These are phyloP conservation scores for Ptychochromis oligacanthus DNA, from an alignment of 2,113 vertebrate genomes.

Conservation along the genomic window DNA sequence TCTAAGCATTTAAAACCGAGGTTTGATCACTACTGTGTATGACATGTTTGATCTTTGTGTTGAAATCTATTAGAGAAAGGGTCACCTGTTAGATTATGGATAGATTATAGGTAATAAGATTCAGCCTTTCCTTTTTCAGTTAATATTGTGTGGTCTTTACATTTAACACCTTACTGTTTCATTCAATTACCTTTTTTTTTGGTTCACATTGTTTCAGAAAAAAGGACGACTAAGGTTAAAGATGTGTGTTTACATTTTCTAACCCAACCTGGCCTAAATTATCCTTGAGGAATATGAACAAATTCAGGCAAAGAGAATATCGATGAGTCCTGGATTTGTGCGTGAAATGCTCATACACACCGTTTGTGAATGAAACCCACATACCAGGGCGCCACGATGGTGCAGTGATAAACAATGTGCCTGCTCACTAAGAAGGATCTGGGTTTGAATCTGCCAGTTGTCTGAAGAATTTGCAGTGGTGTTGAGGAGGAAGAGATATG, in stretches of 20 bases:
- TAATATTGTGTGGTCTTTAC: neutral
- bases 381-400: neutral
- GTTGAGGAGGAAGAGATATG: no score
- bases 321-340: neutral
- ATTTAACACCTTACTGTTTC: no score
- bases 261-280: no score
- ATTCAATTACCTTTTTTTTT: no score
- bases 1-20: neutral
- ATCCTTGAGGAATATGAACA: no score
- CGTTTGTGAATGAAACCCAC: neutral
- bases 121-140: neutral
- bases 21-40: neutral
- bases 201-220: neutral
- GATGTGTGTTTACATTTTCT: neutral
- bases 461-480: neutral
- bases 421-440: rapidly evolving
- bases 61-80: neutral
- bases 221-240: rapidly evolving
- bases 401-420: rapidly evolving
- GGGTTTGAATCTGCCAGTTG: neutral
- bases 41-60: neutral
- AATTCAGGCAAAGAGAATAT: no score
- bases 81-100: no score
- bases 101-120: neutral
- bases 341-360: neutral